These are phyloP conservation scores for Merodon equestris DNA, from an alignment of 2,888 invertebrate genomes.

Conservation along the genomic window DNA sequence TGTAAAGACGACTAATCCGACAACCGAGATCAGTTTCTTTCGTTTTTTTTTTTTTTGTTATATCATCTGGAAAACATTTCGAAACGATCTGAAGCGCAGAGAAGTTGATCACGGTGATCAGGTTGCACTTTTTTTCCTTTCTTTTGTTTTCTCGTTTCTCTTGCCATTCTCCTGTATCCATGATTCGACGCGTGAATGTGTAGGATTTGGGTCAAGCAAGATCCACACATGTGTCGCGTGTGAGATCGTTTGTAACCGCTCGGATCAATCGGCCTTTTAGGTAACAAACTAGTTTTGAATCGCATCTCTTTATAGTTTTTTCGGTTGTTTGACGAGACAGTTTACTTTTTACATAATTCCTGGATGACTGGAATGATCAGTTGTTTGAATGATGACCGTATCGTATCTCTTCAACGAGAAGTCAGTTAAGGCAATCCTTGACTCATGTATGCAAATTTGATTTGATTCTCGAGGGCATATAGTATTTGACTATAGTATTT, in stretches of 20 bases:
- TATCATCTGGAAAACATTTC: constrained; percentile 53
- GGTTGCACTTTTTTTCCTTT: constrained; percentile 43
- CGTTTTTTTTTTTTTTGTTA: constrained; percentile 17
- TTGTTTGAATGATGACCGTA: too few relatives aligned
- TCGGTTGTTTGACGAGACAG: constrained; percentile 15
- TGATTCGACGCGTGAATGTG: too few relatives aligned
- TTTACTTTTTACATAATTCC: constrained; percentile 28
- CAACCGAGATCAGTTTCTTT: constrained; percentile 6
- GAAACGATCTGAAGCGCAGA: constrained; percentile 32
- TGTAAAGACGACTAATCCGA: constrained; percentile 35
- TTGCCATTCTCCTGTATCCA: too few relatives aligned
- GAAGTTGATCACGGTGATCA: constrained; percentile 44
- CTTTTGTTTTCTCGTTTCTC: neutral
- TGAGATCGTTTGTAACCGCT: neutral
- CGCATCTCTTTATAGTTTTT: too few relatives aligned
- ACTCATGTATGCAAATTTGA: constrained; percentile 28
- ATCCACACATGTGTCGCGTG: constrained; percentile 11
- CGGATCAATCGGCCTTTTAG: neutral
- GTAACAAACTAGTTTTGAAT: constrained; percentile 24
- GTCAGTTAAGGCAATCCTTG: constrained; percentile 39
- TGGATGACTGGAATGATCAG: too few relatives aligned
- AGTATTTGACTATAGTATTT: too few relatives aligned
- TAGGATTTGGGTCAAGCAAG: constrained; percentile 57
- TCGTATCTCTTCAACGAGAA: neutral
- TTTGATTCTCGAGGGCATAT: too few relatives aligned